Evolutionary conservation across 2,888 invertebrate species (phyloP), one percentile per base, ranked within the genome.

Genomic region (Leptinotarsa juncta): DNA sequence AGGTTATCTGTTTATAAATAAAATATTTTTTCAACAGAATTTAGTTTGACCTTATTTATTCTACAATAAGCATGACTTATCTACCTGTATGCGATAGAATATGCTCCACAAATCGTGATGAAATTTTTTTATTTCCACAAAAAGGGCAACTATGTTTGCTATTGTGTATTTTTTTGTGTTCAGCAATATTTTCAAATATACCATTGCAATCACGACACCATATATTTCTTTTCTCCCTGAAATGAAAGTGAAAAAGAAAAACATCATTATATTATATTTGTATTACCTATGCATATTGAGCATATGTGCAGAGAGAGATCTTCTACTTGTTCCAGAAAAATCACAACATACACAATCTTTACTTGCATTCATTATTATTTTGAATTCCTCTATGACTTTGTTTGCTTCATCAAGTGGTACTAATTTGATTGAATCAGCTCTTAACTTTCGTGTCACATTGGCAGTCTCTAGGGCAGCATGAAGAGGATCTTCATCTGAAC

Each of bases 171-270:
- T 72, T 72, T 55, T 77, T 78, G 53, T 81, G 81, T 32, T 69
- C 71, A 49, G 74, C 74, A 42, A 80, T 65, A 76, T 80, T 73
- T 18, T 79, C 73, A 50, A 77, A 76, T 32, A 77, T 60, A n/a
- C 67, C 65, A 67, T 81, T 81, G 23, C 81, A 81, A 15, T 76
- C 74, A 18, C 72, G 69, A 74, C 81, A 81, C 79, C 80, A 81
- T 20, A 55, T 60, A 23, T 62, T 62, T 67, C 71, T 75, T 62
- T 70, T 65, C 60, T 79, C 77, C 67, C 79, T 78, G 65, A 75
- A 80, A 73, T 65, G 15, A 67, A 67, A 50, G 14, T 42, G 12
- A 42, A 67, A 49, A 10, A 26, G n/a, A 32, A 16, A 65, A n/a
- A n/a, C 32, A 12, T 18, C 10, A 57, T 49, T 15, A 62, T 49